Evolutionary conservation across 1,140 invertebrate species (phyloP).

Genomic region (Pygmarrhopalites habei): DNA sequence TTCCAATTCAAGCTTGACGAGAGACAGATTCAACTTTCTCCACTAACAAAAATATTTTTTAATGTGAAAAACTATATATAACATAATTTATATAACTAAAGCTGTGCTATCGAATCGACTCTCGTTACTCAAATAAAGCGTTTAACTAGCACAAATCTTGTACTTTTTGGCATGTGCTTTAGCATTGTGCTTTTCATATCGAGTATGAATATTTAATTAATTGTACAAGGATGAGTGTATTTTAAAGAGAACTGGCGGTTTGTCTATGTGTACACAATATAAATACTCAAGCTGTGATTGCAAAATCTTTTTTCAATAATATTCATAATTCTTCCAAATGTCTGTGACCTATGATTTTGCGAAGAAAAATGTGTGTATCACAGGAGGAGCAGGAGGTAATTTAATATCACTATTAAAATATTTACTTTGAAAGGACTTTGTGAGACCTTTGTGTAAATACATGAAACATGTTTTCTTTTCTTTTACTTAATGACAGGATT

Average conservation of each 20-base stretch:
- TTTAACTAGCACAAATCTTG: no score
- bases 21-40: not conserved
- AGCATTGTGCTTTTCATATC: no score
- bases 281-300: no score
- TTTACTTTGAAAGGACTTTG: not conserved
- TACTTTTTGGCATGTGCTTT: no score
- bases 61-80: not conserved
- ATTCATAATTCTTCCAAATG: no score
- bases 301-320: no score
- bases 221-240: no score
- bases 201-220: no score
- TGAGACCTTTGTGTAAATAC: not conserved
- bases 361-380: conserved; percentile 1
- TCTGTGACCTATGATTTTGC: conserved; percentile 4
- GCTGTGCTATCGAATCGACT: no score
- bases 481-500: conserved; percentile 38
- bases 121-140: no score
- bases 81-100: not conserved
- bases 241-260: no score
- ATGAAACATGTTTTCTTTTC: not conserved
- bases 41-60: not conserved
- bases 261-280: no score
- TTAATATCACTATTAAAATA: not conserved
- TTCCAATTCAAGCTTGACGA: conserved; percentile 4
- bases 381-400: conserved; percentile 15